Evolutionary conservation across 2,113 vertebrate genomes (phyloP).

Genomic region (Nerophis lumbriciformis): DNA sequence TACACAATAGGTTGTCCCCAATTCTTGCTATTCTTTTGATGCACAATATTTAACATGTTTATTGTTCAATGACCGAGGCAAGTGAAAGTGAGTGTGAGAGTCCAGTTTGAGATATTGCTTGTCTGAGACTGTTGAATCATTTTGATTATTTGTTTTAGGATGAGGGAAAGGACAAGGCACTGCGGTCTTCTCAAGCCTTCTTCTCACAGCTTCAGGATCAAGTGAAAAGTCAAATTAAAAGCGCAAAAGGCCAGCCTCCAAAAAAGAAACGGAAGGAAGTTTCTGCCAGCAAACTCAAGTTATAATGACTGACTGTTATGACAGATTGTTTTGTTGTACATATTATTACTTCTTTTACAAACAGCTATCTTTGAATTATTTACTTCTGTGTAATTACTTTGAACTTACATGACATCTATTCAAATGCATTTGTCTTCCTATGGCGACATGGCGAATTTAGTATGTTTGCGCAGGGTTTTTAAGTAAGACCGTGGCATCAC

Average conservation of each 20-base stretch:
- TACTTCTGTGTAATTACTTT: conserved; percentile 31
- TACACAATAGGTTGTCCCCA: no score
- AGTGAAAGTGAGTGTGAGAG: no score
- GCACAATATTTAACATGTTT: no score
- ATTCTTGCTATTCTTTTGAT: no score
- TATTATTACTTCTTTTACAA: conserved; percentile 29
- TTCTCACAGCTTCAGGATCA: conserved; percentile 95
- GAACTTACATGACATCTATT: conserved; percentile 8
- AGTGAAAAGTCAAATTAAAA: conserved; percentile 88
- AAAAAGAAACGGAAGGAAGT: conserved; percentile 76
- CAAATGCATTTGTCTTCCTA: conserved; percentile 6
- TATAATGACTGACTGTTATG: conserved; percentile 65
- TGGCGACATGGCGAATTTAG: not conserved
- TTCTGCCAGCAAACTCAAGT: conserved; percentile 86
- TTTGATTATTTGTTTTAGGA: conserved; percentile 70
- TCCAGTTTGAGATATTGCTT: not conserved
- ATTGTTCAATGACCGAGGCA: no score
- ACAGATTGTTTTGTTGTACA: conserved; percentile 48
- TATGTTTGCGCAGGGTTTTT: not conserved
- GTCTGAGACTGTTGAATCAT: not conserved
- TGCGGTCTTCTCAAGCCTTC: conserved; percentile 91
- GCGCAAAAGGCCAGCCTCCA: conserved; percentile 70
- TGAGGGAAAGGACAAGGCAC: conserved; percentile 88
- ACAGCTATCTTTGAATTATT: conserved; percentile 19
- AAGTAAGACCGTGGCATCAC: not conserved